Evolutionary conservation across 2,113 vertebrate genomes (phyloP).

Genomic region (Calidris pugnax): DNA sequence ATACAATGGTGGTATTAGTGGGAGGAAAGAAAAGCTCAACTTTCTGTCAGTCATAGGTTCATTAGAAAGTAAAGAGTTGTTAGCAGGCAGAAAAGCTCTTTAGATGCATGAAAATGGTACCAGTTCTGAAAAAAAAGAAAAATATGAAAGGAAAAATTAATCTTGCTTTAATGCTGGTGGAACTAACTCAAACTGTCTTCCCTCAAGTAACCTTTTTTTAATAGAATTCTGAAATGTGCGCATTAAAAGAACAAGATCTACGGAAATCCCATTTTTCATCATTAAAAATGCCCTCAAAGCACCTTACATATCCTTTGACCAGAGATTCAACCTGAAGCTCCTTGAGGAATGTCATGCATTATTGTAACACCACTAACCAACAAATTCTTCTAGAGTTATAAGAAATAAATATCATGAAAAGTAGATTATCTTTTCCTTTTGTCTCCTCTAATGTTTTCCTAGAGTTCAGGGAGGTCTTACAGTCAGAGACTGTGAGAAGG

Average conservation of each 20-base stretch:
- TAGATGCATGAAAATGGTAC: neutral
- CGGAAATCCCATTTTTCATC: neutral
- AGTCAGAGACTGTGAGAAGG: neutral
- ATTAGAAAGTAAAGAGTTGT: conserved; percentile 52
- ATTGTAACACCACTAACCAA: neutral
- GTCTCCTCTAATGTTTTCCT: neutral
- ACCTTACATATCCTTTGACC: neutral
- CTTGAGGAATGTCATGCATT: neutral
- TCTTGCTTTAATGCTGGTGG: neutral
- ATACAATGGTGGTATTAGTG: conserved; percentile 62
- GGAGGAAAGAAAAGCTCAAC: conserved; percentile 67
- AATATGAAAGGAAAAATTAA: neutral
- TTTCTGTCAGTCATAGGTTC: conserved; percentile 53
- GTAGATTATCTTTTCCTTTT: neutral
- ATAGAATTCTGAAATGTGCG: neutral
- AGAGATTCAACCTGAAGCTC: neutral
- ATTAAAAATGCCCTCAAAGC: neutral
- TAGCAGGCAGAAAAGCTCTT: conserved; percentile 40
- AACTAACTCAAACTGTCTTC: neutral
- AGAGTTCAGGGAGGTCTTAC: neutral
- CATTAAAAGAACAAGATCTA: neutral
- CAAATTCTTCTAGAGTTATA: neutral
- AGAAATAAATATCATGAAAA: neutral
- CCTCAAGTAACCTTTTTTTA: neutral
- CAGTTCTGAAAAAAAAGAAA: neutral